These are phyloP conservation scores for Apteryx mantelli DNA, from an alignment of 2,113 vertebrate genomes.

Conservation along the genomic window DNA sequence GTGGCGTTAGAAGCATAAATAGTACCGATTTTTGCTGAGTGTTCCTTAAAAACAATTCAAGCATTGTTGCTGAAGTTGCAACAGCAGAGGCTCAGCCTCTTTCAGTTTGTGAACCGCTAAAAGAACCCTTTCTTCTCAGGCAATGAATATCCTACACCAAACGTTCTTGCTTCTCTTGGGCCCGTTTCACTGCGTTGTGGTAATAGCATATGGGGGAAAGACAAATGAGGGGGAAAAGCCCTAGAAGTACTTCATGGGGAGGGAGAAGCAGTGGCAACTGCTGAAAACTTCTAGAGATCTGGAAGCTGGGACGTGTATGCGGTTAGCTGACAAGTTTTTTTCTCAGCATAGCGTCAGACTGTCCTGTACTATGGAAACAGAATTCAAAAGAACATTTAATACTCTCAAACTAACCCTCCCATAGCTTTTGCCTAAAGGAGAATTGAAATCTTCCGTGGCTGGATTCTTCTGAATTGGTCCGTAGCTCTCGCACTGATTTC, in stretches of 20 bases:
- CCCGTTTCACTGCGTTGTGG: accelerated
- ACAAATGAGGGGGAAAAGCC: neutral
- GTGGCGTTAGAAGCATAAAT: neutral
- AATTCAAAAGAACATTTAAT: neutral
- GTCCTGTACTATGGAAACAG: accelerated
- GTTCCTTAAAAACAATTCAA: conserved; percentile 22
- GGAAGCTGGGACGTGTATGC: neutral
- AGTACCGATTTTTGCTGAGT: neutral
- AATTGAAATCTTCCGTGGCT: neutral
- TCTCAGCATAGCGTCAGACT: neutral
- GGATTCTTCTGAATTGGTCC: neutral
- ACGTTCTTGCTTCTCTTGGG: neutral
- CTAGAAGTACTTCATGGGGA: neutral
- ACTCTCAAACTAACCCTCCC: neutral
- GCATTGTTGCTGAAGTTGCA: conserved; percentile 49
- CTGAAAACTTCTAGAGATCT: neutral
- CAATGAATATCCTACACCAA: neutral
- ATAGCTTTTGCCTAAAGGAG: neutral
- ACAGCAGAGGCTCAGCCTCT: neutral
- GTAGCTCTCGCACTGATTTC: neutral
- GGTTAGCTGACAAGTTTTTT: neutral
- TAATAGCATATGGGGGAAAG: neutral
- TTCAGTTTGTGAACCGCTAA: neutral
- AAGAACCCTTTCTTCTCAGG: neutral
- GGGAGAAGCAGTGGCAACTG: neutral